Percentiles rank a stretch among this genome's conserved stretches.
These are phyloP conservation scores for Thecocarcelia acutangulata DNA, from an alignment of 2,888 invertebrate genomes.

Conservation along the genomic window DNA sequence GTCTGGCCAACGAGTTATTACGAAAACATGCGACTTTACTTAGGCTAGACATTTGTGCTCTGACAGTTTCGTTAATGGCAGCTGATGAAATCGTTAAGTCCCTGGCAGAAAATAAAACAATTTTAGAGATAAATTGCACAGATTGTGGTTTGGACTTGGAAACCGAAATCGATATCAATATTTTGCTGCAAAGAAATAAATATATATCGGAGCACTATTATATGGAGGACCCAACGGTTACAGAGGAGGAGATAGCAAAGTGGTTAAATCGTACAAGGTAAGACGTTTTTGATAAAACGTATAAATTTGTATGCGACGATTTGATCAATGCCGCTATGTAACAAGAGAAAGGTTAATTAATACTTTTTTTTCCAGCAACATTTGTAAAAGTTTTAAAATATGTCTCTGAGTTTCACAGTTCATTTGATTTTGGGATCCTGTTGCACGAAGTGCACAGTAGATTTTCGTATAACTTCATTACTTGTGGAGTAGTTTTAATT, in stretches of 20 bases:
- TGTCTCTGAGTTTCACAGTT: no score
- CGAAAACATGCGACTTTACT: constrained; percentile 71
- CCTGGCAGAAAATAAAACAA: constrained; percentile 70
- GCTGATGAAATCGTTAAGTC: constrained; percentile 71
- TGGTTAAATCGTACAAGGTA: constrained; percentile 71
- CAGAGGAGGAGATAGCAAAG: constrained; percentile 71
- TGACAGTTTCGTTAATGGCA: constrained; percentile 55
- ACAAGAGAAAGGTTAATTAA: no score
- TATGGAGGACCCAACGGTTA: constrained; percentile 70
- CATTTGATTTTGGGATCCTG: no score
- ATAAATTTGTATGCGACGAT: no score
- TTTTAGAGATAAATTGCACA: constrained; percentile 73
- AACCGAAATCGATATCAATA: constrained; percentile 73
- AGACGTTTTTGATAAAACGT: background rate
- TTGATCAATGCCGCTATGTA: no score
- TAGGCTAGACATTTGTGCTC: constrained; percentile 72
- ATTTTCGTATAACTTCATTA: no score
- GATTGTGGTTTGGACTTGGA: constrained; percentile 74
- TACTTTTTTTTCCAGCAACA: no score
- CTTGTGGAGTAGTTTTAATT: no score
- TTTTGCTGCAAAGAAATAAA: constrained; percentile 75
- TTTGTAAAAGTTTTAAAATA: no score
- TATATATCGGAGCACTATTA: constrained; percentile 71
- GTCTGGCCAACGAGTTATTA: constrained; percentile 71
- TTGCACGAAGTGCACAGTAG: no score